Percentiles rank a stretch among this genome's conserved stretches.
These are phyloP conservation scores for Enteromius argenteus DNA, from an alignment of 2,797 vertebrate genomes.

Conservation along the genomic window DNA sequence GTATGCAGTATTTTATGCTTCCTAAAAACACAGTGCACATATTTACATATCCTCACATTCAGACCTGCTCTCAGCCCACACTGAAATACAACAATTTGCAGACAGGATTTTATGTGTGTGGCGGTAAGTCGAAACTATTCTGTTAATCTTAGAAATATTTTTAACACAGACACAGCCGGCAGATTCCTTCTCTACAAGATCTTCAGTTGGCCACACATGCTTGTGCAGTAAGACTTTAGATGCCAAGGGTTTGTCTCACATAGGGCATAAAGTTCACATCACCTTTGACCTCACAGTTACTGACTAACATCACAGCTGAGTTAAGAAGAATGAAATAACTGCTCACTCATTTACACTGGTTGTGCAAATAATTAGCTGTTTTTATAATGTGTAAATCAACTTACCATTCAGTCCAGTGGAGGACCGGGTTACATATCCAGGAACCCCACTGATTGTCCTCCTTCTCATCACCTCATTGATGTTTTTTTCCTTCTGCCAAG, in stretches of 20 bases:
- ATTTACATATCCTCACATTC: slow-evolving; percentile 67
- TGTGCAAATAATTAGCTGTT: not conserved
- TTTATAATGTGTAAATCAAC: slow-evolving; percentile 43
- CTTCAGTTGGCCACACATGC: slow-evolving; percentile 50
- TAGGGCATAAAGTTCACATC: slow-evolving; percentile 27
- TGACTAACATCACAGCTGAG: slow-evolving; percentile 30
- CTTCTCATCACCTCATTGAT: slow-evolving; percentile 44
- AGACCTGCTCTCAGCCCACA: slow-evolving; percentile 67
- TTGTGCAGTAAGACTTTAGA: slow-evolving; percentile 17
- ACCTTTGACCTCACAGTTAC: slow-evolving; percentile 35
- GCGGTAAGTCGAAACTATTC: not conserved
- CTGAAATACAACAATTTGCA: slow-evolving; percentile 44
- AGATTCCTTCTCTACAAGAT: slow-evolving; percentile 46
- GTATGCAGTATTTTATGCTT: slow-evolving; percentile 68
- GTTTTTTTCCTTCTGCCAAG: slow-evolving; percentile 55
- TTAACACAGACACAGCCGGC: slow-evolving; percentile 45
- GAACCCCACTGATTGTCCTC: slow-evolving; percentile 62
- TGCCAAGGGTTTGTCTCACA: slow-evolving; percentile 19
- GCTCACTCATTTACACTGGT: not conserved
- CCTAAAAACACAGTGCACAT: slow-evolving; percentile 57
- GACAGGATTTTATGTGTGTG: slow-evolving; percentile 34
- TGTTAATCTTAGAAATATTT: slow-evolving; percentile 53
- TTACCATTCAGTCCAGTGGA: slow-evolving; percentile 69
- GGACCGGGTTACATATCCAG: slow-evolving; percentile 52
- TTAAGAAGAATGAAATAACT: not conserved